These are phyloP conservation scores for Lysandra bellargus DNA, from an alignment of 2,888 invertebrate genomes.

Conservation along the genomic window DNA sequence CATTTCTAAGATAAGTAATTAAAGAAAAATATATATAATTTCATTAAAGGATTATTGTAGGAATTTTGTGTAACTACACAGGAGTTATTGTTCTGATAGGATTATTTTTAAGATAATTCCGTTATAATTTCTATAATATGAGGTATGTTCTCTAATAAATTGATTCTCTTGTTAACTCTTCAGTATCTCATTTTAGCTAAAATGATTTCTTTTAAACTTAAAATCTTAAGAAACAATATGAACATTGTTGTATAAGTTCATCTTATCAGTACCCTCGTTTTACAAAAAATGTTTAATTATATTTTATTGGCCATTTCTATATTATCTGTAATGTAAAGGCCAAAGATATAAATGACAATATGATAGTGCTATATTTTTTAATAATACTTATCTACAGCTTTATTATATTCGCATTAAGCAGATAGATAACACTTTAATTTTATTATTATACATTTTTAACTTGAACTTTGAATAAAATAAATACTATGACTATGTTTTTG, in stretches of 20 bases:
- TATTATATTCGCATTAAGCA: background rate
- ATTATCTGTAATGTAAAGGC: constrained; percentile 21
- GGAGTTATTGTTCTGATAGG: too few species aligned
- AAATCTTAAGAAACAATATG: background rate
- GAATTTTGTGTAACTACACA: too few species aligned
- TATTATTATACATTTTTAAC: too few species aligned
- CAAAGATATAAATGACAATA: background rate
- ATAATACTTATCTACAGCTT: background rate
- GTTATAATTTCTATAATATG: too few species aligned
- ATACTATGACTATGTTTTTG: too few species aligned
- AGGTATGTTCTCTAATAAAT: background rate
- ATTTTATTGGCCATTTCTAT: constrained; percentile 6
- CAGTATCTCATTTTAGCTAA: background rate
- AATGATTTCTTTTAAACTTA: background rate
- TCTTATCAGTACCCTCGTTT: background rate
- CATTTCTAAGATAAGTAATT: too few species aligned
- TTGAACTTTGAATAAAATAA: too few species aligned
- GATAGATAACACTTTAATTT: background rate
- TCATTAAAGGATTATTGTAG: too few species aligned
- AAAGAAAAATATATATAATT: too few species aligned
- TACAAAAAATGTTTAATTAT: constrained; percentile 17
- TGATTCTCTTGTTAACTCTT: background rate
- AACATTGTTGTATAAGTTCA: constrained; percentile 23
- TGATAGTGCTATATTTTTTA: background rate
- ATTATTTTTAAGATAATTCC: too few species aligned